Evolutionary conservation across 2,113 vertebrate species (phyloP), one percentile per base, ranked within the genome.

Genomic region (Chaetodon auriga): DNA sequence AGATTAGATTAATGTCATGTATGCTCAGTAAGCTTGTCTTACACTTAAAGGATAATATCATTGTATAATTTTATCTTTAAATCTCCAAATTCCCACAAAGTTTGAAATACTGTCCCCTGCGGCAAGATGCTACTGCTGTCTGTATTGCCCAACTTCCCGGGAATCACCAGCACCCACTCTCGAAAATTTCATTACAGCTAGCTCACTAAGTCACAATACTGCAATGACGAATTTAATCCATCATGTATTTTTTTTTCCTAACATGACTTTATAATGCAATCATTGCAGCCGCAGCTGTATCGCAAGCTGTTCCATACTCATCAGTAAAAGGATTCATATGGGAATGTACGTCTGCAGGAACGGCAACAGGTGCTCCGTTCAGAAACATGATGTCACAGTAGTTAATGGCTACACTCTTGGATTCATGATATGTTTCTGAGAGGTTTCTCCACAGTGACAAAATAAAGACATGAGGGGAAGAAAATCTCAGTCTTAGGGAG

Each of bases 211-310:
- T 85, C 54, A 66, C 72, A 85, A 36, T 38, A 45, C 65, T 38
- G 38, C 74, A 70, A 55, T 88, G 66, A 75, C 12, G 48, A 82
- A 75, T 81, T 64, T 76, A 84, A 90, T 90, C 85, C 82, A 88
- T 89, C 86, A 87, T 72, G 54, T 75, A 53, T 83, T 88, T 76
- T 61, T 41, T 41, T 41, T 41, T 41, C 6, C 63, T 76, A 54
- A 65, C 68, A 71, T 69, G 81, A 91, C 73, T 91, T 89, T 83
- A 87, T 88, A 90, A 88, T 87, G 87, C 80, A 89, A 81, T 90
- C 83, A 86, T 49, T 81, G 83, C 71, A 65, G 48, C 87, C 51
- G 49, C 64, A 10, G 19, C 73, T 45, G 46, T 66, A 38, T 73
- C 68, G 51, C 53, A 61, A 68, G 25, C 74, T 68, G 65, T 19